Conservation (phyloP, 2,888 invertebrate genomes). For the Pyrocoelia pectoralis region DNA sequence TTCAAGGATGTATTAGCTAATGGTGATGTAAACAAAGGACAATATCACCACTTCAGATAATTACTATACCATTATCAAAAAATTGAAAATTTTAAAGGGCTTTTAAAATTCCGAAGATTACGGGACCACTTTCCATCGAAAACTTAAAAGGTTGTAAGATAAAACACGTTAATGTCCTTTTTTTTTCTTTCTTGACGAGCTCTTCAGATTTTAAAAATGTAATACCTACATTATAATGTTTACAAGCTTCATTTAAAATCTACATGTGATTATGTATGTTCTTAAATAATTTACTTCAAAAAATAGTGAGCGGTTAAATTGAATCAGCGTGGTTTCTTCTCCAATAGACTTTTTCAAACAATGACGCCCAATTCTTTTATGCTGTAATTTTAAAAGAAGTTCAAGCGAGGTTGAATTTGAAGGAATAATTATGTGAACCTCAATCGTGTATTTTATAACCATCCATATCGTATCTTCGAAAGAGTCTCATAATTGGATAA, state of each 20-base stretch:
- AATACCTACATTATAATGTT: slow-evolving; percentile 10
- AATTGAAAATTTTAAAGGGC: slow-evolving; percentile 10
- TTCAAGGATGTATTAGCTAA: slow-evolving; percentile 8
- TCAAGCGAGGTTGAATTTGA: slow-evolving; percentile 23
- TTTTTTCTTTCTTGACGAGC: neutral
- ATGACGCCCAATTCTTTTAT: slow-evolving; percentile 17
- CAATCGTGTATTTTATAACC: slow-evolving; percentile 7
- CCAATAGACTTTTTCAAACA: slow-evolving; percentile 13
- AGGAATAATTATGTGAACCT: slow-evolving; percentile 28
- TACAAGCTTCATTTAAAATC: slow-evolving; percentile 8
- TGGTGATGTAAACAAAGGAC: slow-evolving; percentile 2
- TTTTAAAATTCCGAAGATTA: slow-evolving; percentile 36
- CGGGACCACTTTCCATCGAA: slow-evolving; percentile 5
- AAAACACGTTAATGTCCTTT: slow-evolving; percentile 6
- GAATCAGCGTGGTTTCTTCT: slow-evolving; percentile 18
- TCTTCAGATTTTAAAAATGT: slow-evolving; percentile 6
- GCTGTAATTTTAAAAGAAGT: slow-evolving; percentile 23
- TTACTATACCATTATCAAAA: neutral
- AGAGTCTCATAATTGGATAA: neutral
- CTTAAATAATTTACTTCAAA: slow-evolving; percentile 6
- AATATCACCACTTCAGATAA: slow-evolving; percentile 2
- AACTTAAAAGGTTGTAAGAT: slow-evolving; percentile 12
- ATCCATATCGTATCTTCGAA: no score
- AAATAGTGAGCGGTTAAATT: slow-evolving; percentile 1
- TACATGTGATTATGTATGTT: slow-evolving; percentile 10